Evolutionary conservation across 2,888 invertebrate species (phyloP).

Genomic region (Catonia carolina): DNA sequence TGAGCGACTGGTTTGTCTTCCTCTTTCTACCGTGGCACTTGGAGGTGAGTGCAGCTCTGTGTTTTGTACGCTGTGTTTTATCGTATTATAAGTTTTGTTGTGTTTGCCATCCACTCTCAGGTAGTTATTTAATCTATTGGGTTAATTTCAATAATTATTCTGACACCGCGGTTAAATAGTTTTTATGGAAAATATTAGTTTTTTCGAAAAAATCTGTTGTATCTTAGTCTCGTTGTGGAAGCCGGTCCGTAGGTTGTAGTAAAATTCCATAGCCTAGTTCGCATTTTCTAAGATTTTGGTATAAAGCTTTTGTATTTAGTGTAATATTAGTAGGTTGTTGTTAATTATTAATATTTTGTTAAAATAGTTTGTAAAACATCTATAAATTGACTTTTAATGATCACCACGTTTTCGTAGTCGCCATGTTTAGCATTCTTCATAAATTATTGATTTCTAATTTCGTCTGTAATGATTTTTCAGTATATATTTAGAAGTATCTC

Average conservation of each 20-base stretch:
- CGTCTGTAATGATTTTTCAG: too few species aligned
- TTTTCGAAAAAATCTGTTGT: not conserved
- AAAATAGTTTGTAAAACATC: too few species aligned
- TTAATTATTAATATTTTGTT: too few species aligned
- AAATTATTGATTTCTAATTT: slow-evolving; percentile 21
- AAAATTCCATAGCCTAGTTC: too few species aligned
- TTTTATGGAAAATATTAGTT: not conserved
- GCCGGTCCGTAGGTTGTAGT: slow-evolving; percentile 7
- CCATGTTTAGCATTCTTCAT: slow-evolving; percentile 17
- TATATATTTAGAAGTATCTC: too few species aligned
- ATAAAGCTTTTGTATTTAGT: too few species aligned
- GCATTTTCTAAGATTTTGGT: too few species aligned
- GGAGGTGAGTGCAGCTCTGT: slow-evolving; percentile 38
- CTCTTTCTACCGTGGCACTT: slow-evolving; percentile 41
- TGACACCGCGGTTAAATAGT: not conserved
- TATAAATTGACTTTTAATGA: too few species aligned
- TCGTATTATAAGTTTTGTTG: slow-evolving; percentile 27
- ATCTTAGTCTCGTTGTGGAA: not conserved
- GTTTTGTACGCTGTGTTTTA: slow-evolving; percentile 24
- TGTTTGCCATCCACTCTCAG: slow-evolving; percentile 27
- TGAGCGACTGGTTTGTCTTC: slow-evolving; percentile 35
- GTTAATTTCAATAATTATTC: not conserved
- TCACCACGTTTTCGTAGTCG: slow-evolving; percentile 20
- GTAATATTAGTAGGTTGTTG: too few species aligned
- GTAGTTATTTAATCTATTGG: slow-evolving; percentile 7